A percentile compares a stretch with the other conserved stretches of the same genome.
phyloP scores from a whole-genome alignment of 2,113 vertebrate species.

The Xenopus borealis region DNA sequence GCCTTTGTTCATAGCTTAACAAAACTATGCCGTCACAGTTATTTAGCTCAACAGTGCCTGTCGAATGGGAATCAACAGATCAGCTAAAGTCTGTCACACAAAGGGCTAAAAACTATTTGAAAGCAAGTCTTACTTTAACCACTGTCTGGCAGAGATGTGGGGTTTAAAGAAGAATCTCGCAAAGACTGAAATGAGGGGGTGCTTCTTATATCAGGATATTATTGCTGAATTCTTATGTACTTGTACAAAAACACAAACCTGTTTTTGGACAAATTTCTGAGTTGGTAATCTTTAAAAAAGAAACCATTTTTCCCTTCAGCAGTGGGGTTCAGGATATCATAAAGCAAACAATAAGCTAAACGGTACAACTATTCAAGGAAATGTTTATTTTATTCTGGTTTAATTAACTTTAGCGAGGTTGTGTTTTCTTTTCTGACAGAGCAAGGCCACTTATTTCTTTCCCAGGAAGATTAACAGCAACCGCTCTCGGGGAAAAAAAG shows the following conservation, averaged over 20 bases:
- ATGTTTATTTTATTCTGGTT: constrained; percentile 50
- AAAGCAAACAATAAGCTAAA: constrained; percentile 46
- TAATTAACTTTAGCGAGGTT: constrained; percentile 53
- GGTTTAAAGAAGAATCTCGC: constrained; percentile 45
- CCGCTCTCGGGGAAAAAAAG: constrained; percentile 15
- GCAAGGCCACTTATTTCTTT: constrained; percentile 47
- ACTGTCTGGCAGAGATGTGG: constrained; percentile 56
- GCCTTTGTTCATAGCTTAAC: constrained; percentile 98
- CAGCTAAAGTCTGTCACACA: constrained; percentile 84
- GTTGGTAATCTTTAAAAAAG: too few species aligned
- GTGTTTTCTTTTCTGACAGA: constrained; percentile 43
- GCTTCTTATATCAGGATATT: too few species aligned
- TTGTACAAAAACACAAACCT: not conserved
- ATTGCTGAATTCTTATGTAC: too few species aligned
- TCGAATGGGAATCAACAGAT: constrained; percentile 91
- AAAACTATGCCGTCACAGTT: constrained; percentile 97
- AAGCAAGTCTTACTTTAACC: constrained; percentile 74
- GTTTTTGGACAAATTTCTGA: too few species aligned
- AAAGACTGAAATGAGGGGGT: constrained; percentile 51
- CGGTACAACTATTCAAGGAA: constrained; percentile 49
- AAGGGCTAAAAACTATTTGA: constrained; percentile 73
- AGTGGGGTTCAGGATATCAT: constrained; percentile 31
- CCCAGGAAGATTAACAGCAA: constrained; percentile 39
- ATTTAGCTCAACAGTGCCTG: constrained; percentile 94
- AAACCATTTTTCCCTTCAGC: not conserved